These are phyloP conservation scores for Gila robusta DNA, from an alignment of 2,797 vertebrate genomes.

Conservation along the genomic window DNA sequence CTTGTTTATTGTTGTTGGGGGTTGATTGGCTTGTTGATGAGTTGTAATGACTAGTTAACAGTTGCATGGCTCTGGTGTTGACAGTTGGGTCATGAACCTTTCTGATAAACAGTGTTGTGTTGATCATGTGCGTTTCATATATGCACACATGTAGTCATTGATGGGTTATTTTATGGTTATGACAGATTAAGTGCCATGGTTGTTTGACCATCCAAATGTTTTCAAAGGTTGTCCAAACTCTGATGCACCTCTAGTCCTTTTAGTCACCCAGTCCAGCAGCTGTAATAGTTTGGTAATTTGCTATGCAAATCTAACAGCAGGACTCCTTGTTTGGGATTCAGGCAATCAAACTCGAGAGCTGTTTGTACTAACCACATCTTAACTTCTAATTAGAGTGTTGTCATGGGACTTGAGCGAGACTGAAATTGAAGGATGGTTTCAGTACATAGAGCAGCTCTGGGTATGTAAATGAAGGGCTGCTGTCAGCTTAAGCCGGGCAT, in stretches of 20 bases:
- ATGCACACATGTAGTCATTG: neutral
- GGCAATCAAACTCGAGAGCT: slow-evolving; percentile 31
- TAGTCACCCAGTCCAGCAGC: neutral
- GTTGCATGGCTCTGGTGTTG: neutral
- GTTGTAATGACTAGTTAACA: slow-evolving; percentile 9
- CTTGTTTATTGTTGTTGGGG: slow-evolving; percentile 1
- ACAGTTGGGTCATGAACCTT: neutral
- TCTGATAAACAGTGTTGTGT: neutral
- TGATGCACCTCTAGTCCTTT: neutral
- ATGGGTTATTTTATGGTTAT: neutral
- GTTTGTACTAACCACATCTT: slow-evolving; percentile 14
- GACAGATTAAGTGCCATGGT: neutral
- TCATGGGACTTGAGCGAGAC: neutral
- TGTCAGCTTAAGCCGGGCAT: neutral
- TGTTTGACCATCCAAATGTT: neutral
- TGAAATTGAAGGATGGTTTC: slow-evolving; percentile 5
- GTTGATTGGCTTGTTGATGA: slow-evolving; percentile 5
- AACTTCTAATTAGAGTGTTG: slow-evolving; percentile 30
- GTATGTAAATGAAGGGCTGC: slow-evolving; percentile 17
- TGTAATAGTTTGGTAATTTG: neutral
- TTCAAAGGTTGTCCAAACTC: neutral
- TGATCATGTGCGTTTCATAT: neutral
- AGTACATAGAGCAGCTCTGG: neutral
- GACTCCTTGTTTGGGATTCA: slow-evolving; percentile 19
- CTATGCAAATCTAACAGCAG: slow-evolving; percentile 15